Base-by-base conservation (phyloP, 2,113 vertebrate genomes). In the Cynopterus brachyotis region DNA sequence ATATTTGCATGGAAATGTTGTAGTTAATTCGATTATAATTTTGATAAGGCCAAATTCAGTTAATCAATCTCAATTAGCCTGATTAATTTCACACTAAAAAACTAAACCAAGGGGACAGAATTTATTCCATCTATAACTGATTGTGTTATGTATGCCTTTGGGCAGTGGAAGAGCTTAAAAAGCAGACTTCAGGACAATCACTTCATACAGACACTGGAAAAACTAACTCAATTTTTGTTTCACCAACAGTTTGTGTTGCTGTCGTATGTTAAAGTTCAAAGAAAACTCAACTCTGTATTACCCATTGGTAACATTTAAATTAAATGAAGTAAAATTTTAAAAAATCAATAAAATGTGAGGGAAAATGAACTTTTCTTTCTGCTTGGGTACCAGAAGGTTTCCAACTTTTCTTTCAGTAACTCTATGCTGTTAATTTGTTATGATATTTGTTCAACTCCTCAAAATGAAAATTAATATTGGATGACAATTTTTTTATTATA, bases 1-100 rank as follows among this genome's bases (percentile, higher is more conserved):
- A n/a, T 91, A 66, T 89, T 90, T 94, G 40, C 8, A 32, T 90
- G 42, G 17, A 47, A 92, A 72, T 72, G 76, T 64, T 84, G 16
- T 64, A 80, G 42, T 69, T 96, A 92, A 92, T 90, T 87, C 94
- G 42, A 96, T 94, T 86, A 42, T 62, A 53, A 53, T 59, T 40
- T 96, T 92, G 91, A 95, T 89, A 88, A 95, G 80, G 50, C 47
- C 80, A 83, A 19, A 6, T 80, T 66, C 53, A 95, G 24, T 40
- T 70, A 73, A 89, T 96, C 47, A 35, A 10, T 89, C 59, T 87
- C 53, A 75, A 80, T 97, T 84, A 95, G 50, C 8, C 45, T 72
- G 30, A 30, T 89, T 92, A 76, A 37, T 90, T 92, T 95, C 75
- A 92, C 16, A 84, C 59, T 86, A 40, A 86, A 88, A 80, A 67